Conservation (phyloP, 2,113 vertebrate species). For the Anseranas semipalmata region DNA sequence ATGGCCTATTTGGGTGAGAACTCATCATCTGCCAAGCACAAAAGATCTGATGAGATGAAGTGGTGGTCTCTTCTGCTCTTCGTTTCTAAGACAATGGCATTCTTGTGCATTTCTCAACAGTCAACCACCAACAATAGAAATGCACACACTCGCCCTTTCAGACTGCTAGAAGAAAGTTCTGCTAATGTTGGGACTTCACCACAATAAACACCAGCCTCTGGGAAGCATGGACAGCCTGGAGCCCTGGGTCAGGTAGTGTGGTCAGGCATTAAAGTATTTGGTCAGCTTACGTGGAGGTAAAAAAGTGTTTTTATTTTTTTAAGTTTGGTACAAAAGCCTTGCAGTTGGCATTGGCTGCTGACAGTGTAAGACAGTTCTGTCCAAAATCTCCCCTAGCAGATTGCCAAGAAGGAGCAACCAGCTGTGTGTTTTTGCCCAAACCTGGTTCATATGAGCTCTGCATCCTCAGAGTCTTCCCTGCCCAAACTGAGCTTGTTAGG, state of each 20-base stretch:
- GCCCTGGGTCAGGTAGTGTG: rapidly evolving
- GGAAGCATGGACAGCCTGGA: neutral
- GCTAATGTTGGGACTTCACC: neutral
- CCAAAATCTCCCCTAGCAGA: neutral
- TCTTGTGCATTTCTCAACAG: neutral
- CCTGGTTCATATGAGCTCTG: neutral
- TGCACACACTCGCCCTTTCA: neutral
- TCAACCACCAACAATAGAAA: neutral
- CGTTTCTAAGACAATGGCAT: neutral
- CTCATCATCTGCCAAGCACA: neutral
- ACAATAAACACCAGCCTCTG: neutral
- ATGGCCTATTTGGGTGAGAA: neutral
- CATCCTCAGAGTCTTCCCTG: neutral
- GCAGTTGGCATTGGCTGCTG: neutral
- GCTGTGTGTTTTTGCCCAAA: neutral
- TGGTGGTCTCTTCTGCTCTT: neutral
- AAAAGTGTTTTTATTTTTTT: neutral
- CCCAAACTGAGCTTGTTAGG: neutral
- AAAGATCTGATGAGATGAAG: neutral
- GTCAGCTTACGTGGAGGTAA: neutral
- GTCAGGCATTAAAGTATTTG: neutral
- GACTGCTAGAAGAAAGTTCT: neutral
- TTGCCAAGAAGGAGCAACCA: neutral
- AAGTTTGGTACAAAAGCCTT: neutral
- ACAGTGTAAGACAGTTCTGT: neutral